Evolutionary conservation across 2,113 vertebrate species (phyloP).

Genomic region (Plestiodon gilberti): DNA sequence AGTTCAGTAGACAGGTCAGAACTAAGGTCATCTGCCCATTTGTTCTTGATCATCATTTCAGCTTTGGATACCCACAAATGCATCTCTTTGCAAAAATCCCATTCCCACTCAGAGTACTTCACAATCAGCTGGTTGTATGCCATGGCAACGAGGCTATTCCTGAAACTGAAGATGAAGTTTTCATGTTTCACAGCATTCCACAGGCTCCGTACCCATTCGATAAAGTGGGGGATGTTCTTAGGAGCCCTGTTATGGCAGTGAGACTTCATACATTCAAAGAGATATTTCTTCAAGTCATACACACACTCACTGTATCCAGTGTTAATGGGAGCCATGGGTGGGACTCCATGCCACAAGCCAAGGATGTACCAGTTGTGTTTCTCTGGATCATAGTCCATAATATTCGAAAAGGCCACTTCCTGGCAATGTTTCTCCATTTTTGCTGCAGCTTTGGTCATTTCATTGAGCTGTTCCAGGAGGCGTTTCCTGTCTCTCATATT

Average conservation of each 20-base stretch:
- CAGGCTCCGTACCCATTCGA: constrained; percentile 61
- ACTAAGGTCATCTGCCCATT: neutral
- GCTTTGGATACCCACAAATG: neutral
- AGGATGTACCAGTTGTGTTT: constrained; percentile 65
- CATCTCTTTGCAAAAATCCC: neutral
- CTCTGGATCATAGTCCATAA: constrained; percentile 29
- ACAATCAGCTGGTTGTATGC: constrained; percentile 33
- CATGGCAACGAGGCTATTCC: constrained; percentile 15
- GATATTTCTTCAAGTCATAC: constrained; percentile 66
- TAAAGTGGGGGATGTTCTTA: constrained; percentile 62
- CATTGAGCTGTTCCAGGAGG: constrained; percentile 71
- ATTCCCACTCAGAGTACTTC: constrained; percentile 27
- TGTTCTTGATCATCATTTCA: neutral
- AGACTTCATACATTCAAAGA: constrained; percentile 66
- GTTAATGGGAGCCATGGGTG: constrained; percentile 68
- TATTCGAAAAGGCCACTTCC: neutral
- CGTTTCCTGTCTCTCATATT: constrained; percentile 70
- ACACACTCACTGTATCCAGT: constrained; percentile 69
- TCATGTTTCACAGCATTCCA: constrained; percentile 49
- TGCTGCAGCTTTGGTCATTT: constrained; percentile 71
- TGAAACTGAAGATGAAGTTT: constrained; percentile 38
- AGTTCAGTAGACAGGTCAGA: neutral
- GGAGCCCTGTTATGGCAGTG: constrained; percentile 54
- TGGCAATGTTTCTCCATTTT: constrained; percentile 73
- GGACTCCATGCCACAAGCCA: constrained; percentile 65